A percentile compares a stretch with the other conserved stretches of the same genome.
phyloP scores from a whole-genome alignment of 2,888 invertebrate genomes.

The Dysmachus trigonus region DNA sequence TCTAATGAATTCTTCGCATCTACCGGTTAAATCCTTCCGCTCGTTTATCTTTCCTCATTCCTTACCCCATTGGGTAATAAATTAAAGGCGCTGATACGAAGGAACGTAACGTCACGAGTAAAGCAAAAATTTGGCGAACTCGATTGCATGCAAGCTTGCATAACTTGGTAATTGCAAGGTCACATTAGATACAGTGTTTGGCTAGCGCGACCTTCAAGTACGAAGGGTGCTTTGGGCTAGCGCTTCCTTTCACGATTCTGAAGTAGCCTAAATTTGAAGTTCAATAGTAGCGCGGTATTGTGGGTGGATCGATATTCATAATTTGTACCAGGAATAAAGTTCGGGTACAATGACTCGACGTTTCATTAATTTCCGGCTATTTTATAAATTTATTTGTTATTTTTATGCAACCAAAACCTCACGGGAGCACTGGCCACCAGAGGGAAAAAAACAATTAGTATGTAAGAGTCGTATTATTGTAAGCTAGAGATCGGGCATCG shows the following conservation, averaged over 20 bases:
- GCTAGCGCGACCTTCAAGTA: conserved; percentile 26
- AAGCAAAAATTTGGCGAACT: conserved; percentile 7
- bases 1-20: conserved; percentile 14
- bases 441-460: no score
- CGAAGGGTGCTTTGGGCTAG: background rate
- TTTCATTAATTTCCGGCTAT: background rate
- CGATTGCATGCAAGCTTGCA: conserved; percentile 38
- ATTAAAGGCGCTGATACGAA: conserved; percentile 23
- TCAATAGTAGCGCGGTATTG: conserved; percentile 13
- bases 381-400: background rate
- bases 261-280: conserved; percentile 35
- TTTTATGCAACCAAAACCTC: no score
- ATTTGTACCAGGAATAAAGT: background rate
- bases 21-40: background rate
- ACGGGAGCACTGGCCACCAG: no score
- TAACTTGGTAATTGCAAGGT: conserved; percentile 34
- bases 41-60: background rate
- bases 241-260: background rate
- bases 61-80: conserved; percentile 23
- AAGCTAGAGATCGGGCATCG: no score
- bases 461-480: no score
- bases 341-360: conserved; percentile 17
- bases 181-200: background rate
- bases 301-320: background rate
- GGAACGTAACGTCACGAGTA: background rate